Conservation (phyloP, 1,140 invertebrate genomes). For the Nasonia longicornis region DNA sequence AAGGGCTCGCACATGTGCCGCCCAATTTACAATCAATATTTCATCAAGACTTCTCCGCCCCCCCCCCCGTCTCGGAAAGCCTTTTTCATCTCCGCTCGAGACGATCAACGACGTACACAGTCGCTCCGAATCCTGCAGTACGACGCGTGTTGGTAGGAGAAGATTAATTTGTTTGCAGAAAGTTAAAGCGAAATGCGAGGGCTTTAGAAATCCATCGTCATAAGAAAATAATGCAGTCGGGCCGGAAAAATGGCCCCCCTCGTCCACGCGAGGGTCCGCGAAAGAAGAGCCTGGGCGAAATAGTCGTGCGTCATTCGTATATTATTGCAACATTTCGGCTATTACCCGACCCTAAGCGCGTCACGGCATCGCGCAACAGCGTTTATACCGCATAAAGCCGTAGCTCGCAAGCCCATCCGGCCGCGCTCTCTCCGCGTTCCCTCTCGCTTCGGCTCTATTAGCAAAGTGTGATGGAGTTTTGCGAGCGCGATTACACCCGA, state of each 20-base stretch:
- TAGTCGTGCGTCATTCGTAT: constrained; percentile 20
- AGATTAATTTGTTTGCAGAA: background rate
- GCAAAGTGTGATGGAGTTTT: constrained; percentile 71
- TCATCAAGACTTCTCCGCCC: constrained; percentile 9
- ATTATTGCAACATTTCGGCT: constrained; percentile 58
- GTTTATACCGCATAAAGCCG: constrained; percentile 58
- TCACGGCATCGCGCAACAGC: constrained; percentile 52
- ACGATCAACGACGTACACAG: no score
- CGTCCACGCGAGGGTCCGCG: background rate
- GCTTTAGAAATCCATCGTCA: background rate
- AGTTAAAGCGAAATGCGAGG: background rate
- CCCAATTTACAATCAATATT: constrained; percentile 45
- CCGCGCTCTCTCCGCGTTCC: constrained; percentile 52
- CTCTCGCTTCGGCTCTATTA: constrained; percentile 65
- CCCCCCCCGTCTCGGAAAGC: background rate
- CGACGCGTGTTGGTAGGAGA: background rate
- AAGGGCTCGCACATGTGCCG: constrained; percentile 34
- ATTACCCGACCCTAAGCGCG: constrained; percentile 58
- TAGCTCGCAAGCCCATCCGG: constrained; percentile 54
- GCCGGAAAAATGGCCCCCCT: constrained; percentile 13
- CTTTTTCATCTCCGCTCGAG: background rate
- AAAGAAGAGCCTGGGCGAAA: background rate
- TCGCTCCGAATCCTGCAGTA: no score
- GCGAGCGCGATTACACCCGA: constrained; percentile 70
- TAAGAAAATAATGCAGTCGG: background rate